Evolutionary conservation across 1,140 invertebrate genomes (phyloP).

Genomic region (Caerostris extrusa): DNA sequence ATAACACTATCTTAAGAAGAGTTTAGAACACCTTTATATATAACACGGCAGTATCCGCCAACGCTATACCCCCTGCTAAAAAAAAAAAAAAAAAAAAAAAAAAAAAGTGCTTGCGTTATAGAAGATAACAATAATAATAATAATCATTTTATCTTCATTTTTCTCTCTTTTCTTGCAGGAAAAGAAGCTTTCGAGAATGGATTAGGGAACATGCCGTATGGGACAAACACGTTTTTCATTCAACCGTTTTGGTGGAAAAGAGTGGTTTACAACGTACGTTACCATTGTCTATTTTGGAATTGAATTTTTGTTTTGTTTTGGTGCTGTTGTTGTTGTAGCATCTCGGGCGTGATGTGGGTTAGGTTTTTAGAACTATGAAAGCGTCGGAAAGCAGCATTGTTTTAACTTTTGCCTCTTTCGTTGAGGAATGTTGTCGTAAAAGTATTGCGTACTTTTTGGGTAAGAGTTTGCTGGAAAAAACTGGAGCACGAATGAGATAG

Average conservation of each 20-base stretch:
- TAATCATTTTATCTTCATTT: slow-evolving; percentile 12
- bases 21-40: slow-evolving; percentile 57
- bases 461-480: no score
- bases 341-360: no score
- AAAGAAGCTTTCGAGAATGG: slow-evolving; percentile 26
- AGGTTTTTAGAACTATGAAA: no score
- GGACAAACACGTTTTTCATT: slow-evolving; percentile 71
- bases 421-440: no score
- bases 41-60: not conserved
- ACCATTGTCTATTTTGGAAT: slow-evolving; percentile 73
- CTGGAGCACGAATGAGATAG: no score
- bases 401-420: no score
- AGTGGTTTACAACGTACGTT: slow-evolving; percentile 43
- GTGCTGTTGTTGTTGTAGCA: no score
- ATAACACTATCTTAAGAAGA: slow-evolving; percentile 61
- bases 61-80: not conserved
- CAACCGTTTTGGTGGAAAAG: slow-evolving; percentile 43
- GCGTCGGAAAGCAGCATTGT: no score
- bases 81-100: no score
- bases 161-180: no score
- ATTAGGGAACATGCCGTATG: slow-evolving; percentile 44
- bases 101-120: slow-evolving; percentile 36
- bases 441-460: no score
- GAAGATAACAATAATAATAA: slow-evolving; percentile 73
- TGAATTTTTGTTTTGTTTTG: slow-evolving; percentile 43